Conservation (phyloP, 2,113 vertebrate species). For the Heterocephalus glaber region DNA sequence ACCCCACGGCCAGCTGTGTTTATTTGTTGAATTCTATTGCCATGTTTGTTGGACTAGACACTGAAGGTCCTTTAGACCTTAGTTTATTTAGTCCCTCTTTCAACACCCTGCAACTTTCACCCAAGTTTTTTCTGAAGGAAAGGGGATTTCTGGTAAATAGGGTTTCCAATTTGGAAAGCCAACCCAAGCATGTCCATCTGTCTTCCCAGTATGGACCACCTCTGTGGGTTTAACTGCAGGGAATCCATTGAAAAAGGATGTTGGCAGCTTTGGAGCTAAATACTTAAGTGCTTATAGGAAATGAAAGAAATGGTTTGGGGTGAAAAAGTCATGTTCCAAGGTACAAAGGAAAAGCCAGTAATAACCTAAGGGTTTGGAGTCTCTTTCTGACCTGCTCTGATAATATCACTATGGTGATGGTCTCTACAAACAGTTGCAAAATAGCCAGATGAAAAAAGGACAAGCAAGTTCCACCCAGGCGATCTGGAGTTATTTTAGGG, state of each 20-base stretch:
- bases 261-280: constrained; percentile 70
- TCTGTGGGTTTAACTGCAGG: constrained; percentile 78
- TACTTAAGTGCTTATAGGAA: constrained; percentile 71
- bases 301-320: constrained; percentile 38
- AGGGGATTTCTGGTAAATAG: constrained; percentile 57
- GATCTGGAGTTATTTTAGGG: constrained; percentile 74
- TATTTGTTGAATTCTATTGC: constrained; percentile 64
- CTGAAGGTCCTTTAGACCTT: constrained; percentile 29
- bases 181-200: background rate
- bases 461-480: constrained; percentile 51
- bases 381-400: constrained; percentile 75
- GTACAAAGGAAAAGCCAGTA: constrained; percentile 72
- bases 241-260: constrained; percentile 72
- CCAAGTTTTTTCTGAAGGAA: constrained; percentile 48
- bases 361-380: constrained; percentile 68
- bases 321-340: constrained; percentile 78
- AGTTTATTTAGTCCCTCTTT: constrained; percentile 67
- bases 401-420: constrained; percentile 83
- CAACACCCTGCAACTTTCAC: constrained; percentile 59
- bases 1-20: constrained; percentile 69
- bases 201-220: background rate
- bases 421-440: constrained; percentile 82
- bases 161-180: constrained; percentile 28
- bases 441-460: constrained; percentile 71
- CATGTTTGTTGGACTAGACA: constrained; percentile 60